phyloP scores from a whole-genome alignment of 2,888 invertebrate genomes.

The Lydus trimaculatus region DNA sequence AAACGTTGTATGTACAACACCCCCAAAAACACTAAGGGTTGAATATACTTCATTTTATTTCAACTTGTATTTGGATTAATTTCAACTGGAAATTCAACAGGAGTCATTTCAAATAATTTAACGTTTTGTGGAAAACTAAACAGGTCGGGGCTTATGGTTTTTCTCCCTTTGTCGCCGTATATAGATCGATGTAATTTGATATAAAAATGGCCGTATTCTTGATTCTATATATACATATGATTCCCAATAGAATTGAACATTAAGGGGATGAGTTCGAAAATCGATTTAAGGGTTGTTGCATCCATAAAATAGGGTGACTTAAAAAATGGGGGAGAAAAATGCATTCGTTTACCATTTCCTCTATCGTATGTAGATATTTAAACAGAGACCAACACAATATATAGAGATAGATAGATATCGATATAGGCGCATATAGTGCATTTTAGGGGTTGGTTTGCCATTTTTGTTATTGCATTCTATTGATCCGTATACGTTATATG shows the following conservation, averaged over 20 bases:
- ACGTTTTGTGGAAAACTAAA: neutral
- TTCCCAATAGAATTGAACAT: neutral
- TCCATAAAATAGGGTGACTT: neutral
- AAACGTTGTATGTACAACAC: neutral
- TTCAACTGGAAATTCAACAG: neutral
- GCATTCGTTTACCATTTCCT: neutral
- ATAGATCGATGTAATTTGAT: neutral
- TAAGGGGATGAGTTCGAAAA: neutral
- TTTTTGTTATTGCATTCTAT: conserved; percentile 3
- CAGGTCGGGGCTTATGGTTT: neutral
- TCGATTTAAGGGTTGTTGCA: neutral
- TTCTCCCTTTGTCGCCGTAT: neutral
- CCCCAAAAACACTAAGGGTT: too few species aligned
- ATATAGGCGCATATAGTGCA: neutral
- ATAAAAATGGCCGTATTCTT: neutral
- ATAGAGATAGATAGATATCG: neutral
- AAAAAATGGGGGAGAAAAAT: conserved; percentile 7
- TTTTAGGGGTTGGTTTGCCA: neutral
- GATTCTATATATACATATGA: too few species aligned
- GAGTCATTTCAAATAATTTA: neutral
- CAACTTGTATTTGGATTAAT: neutral
- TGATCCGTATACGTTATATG: neutral
- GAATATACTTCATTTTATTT: neutral
- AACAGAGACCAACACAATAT: neutral
- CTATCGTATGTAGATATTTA: neutral